Evolutionary conservation across 1,140 invertebrate genomes (phyloP).

Genomic region (Rhizoglyphus robini): DNA sequence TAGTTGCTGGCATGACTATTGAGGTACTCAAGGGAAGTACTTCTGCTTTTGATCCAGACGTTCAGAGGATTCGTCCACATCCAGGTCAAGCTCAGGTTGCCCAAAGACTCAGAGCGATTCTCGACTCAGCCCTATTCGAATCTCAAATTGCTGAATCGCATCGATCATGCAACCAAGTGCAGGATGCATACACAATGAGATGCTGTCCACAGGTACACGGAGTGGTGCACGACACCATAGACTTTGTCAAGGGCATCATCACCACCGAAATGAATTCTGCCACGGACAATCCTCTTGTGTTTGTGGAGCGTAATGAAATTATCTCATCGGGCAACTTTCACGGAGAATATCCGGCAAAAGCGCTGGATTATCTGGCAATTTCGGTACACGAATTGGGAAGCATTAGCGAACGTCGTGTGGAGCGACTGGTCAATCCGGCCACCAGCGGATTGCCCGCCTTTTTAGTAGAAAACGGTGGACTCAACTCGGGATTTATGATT

Average conservation of each 20-base stretch:
- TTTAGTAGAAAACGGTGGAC: constrained; percentile 51
- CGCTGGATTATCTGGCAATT: constrained; percentile 55
- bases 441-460: constrained; percentile 54
- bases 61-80: constrained; percentile 52
- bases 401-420: constrained; percentile 55
- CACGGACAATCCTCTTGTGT: constrained; percentile 59
- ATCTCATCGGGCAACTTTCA: constrained; percentile 59
- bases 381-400: constrained; percentile 53
- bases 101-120: constrained; percentile 44
- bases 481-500: constrained; percentile 63
- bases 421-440: constrained; percentile 54
- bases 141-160: constrained; percentile 58
- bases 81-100: constrained; percentile 53
- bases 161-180: constrained; percentile 52
- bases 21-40: constrained; percentile 59
- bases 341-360: constrained; percentile 62
- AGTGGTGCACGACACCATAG: constrained; percentile 53
- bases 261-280: constrained; percentile 55
- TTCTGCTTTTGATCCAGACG: constrained; percentile 52
- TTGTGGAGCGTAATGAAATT: constrained; percentile 51
- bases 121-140: constrained; percentile 51
- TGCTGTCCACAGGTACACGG: constrained; percentile 57
- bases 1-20: constrained; percentile 53
- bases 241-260: constrained; percentile 49
- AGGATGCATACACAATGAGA: constrained; percentile 57